Base-by-base conservation (phyloP, 2,797 vertebrate genomes). In the Bradypodion ventrale region DNA sequence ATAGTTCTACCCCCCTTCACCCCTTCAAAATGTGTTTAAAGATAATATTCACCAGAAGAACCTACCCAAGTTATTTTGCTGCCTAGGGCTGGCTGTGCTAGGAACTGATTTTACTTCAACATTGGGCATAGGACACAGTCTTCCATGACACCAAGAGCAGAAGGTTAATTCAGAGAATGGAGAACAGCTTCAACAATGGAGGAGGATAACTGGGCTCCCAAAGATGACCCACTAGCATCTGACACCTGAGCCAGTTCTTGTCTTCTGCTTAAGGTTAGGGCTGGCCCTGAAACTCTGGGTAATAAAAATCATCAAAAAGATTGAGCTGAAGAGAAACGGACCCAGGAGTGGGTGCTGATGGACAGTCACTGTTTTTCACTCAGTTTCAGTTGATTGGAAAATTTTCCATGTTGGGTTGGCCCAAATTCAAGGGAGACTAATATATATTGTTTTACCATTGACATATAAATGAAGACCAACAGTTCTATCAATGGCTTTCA, bases 381-480 rank as follows among this genome's bases (percentile, higher is more conserved):
- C 82, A 32, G n/a, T 83, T 82, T 60, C 44, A 75, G 78, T 16
- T 35, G 74, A 87, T 29, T 89, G 86, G 46, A 87, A 91, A 46
- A 6, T 42, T n/a, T 90, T 85, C 74, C 87, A 60, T 56, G 82
- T 84, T 77, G 85, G 69, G 87, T 88, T 80, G 80, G 37, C 25
- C 85, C 85, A 63, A 80, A 89, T 82, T 81, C 89, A 82, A 68
- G n/a, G 86, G 84, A 85, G 87, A 88, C 21, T 90, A 90, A 86
- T 69, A 85, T 1, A 78, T 1, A 78, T 60, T 49, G 25, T 78
- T 59, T 75, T 76, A 87, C 59, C 90, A 91, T 93, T 93, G 91
- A 74, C 70, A 87, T 87, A 60, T 66, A 91, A 91, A 92, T 90
- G 88, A 93, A 59, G 74, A 88, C 84, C 70, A 32, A 75, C 70